Evolutionary conservation across 2,797 vertebrate genomes (phyloP), one percentile per base, ranked within the genome.

Genomic region (Chiroxiphia lanceolata): DNA sequence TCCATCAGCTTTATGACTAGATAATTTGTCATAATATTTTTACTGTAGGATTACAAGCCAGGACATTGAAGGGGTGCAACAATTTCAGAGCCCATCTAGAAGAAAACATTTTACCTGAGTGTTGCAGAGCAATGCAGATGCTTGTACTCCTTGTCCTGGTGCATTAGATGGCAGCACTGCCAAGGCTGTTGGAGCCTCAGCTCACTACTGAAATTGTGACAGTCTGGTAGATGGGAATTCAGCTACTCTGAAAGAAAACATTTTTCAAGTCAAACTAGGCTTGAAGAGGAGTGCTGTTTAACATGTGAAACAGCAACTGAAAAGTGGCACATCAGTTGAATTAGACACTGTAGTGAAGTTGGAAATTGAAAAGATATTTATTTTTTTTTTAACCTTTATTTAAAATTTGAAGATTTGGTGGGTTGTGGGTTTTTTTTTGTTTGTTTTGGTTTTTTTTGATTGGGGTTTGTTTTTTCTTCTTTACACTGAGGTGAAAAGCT

Each of bases 111-210:
- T 89, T 8, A 17, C 68, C 29, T 44, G 61, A 29, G 5, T 31
- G 4, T 38, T 63, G 6, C 19, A 22, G 57, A 34, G 25, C 0
- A 0, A 0, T 42, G 54, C 27, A 36, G 51, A 3, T 34, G 40
- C 20, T 34, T 89, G 84, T 77, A 34, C 47, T 74, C 71, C 60
- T 64, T 65, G 45, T 53, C 31, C 22, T 27, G 25, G 45, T 36
- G 68, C 92, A 3, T 87, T 83, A 85, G 91, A 42, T 94, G 87
- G 91, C 94, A 93, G 87, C 71, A 36, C 71, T 67, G 40, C 11
- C 18, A 15, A 59, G 45, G 56, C 45, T 54, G 19, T 65, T 47
- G 34, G 63, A 83, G 31, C 50, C 34, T 78, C 57, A 36, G 34
- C 54, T 69, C 45, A 29, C 19, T 40, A 3, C n/a, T 44, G 68